Evolutionary conservation across 2,797 vertebrate genomes (phyloP).

Genomic region (Hypotaenidia okinawae): DNA sequence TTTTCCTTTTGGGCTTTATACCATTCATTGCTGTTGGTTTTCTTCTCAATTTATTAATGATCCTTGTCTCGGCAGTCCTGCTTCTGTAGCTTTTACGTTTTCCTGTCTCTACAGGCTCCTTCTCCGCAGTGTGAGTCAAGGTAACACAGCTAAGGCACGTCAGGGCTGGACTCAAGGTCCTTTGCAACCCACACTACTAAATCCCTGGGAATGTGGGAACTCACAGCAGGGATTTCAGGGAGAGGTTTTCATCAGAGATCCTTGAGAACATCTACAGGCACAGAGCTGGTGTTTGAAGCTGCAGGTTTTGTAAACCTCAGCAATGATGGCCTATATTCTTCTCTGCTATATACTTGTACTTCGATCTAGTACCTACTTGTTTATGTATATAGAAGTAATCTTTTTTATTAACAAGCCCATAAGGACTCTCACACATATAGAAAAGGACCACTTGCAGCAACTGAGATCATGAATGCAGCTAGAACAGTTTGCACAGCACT

Average conservation of each 20-base stretch:
- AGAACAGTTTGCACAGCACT: background rate
- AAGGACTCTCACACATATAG: background rate
- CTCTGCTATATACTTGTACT: background rate
- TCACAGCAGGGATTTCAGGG: background rate
- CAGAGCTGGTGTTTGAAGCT: background rate
- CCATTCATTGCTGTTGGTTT: background rate
- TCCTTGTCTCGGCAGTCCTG: background rate
- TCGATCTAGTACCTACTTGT: background rate
- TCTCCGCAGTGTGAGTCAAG: background rate
- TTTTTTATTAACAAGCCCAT: background rate
- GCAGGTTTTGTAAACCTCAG: background rate
- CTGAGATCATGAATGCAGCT: background rate
- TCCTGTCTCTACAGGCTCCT: background rate
- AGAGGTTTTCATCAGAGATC: background rate
- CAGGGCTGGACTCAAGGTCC: background rate
- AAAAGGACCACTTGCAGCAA: background rate
- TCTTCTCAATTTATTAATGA: background rate
- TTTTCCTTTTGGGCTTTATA: background rate
- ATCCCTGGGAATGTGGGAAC: rapidly evolving
- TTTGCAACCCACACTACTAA: background rate
- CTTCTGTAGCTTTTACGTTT: background rate
- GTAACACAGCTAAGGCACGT: rapidly evolving
- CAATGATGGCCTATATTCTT: background rate
- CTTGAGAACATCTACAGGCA: background rate
- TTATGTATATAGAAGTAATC: background rate